Evolutionary conservation across 2,113 vertebrate genomes (phyloP), one percentile per base, ranked within the genome.

Genomic region (Bufo gargarizans): DNA sequence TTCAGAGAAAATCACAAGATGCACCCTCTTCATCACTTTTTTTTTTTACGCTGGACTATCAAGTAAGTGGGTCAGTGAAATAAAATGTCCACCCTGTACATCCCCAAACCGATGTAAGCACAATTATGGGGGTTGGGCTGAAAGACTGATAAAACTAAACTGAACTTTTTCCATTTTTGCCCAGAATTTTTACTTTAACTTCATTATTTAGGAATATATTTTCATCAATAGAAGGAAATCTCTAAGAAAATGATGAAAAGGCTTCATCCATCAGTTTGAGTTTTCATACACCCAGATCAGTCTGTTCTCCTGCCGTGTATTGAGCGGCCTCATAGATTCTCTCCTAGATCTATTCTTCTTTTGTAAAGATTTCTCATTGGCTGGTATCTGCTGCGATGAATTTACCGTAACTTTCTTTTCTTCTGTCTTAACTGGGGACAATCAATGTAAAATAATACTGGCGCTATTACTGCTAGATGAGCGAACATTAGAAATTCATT

Each of bases 231-330:
- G 22, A 53, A 7, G 16, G 22, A 80, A 58, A 80, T 80, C 77
- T 58, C 53, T 80, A 16, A 59, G 77, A 80, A 80, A n/a, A 80
- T 58, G 77, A 80, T 58, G 77, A 80, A 80, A 58, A 55, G 22
- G 55, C 77, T 80, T 59, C 53, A 80, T 80, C 77, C 55, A 80
- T 33, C 53, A 76, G 43, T 76, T 49, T 76, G 45, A 76, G 45
- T 76, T 49, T 76, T 43, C 67, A 71, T 71, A 71, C 67, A 33
- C 72, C 72, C 72, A 47, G 43, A 76, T 76, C 72, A 47, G 72
- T 59, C 6, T 59, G 77, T 43, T 13, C 53, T 58, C 77, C 77
- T 58, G 77, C 77, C 13, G 77, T 43, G 77, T 80, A 80, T 80
- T 78, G 77, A 56, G 49, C 12, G 4, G n/a, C 77, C 12, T 56